Percentiles rank a stretch among this genome's conserved stretches.
These are phyloP conservation scores for Lasioglossum villosulum DNA, from an alignment of 2,888 invertebrate genomes.

Conservation along the genomic window DNA sequence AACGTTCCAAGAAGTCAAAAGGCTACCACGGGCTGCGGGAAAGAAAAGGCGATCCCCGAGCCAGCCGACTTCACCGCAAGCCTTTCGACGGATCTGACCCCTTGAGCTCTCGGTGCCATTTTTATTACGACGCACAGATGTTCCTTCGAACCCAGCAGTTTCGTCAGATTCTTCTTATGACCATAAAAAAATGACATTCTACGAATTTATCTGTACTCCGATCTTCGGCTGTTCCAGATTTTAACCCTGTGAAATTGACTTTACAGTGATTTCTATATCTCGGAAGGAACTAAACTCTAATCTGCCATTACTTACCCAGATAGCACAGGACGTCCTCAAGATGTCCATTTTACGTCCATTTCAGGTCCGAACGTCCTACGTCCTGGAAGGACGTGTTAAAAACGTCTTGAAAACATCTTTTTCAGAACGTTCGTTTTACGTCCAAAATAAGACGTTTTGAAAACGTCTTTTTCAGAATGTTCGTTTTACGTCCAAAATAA, in stretches of 20 bases:
- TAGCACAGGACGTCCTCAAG: too few species aligned
- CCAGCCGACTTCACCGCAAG: neutral
- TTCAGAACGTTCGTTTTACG: too few species aligned
- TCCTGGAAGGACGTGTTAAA: too few species aligned
- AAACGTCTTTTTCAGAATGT: too few species aligned
- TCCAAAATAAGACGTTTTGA: too few species aligned
- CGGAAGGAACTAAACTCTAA: neutral
- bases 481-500: too few species aligned
- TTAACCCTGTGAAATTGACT: neutral
- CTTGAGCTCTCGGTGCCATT: neutral
- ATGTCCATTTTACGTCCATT: too few species aligned
- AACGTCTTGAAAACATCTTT: too few species aligned
- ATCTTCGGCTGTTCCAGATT: neutral
- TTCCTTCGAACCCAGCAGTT: neutral
- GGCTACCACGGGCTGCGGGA: neutral
- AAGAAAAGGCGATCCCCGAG: slow-evolving; percentile 2
- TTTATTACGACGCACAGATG: neutral
- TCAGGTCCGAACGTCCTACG: too few species aligned
- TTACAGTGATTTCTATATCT: neutral
- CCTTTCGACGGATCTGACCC: neutral
- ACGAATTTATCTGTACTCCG: neutral
- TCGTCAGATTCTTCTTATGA: neutral
- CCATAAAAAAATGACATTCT: neutral
- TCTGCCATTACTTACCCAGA: neutral
- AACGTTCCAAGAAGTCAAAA: slow-evolving; percentile 30